These are phyloP conservation scores for Ophion obscuratus DNA, from an alignment of 2,888 invertebrate genomes.

Conservation along the genomic window DNA sequence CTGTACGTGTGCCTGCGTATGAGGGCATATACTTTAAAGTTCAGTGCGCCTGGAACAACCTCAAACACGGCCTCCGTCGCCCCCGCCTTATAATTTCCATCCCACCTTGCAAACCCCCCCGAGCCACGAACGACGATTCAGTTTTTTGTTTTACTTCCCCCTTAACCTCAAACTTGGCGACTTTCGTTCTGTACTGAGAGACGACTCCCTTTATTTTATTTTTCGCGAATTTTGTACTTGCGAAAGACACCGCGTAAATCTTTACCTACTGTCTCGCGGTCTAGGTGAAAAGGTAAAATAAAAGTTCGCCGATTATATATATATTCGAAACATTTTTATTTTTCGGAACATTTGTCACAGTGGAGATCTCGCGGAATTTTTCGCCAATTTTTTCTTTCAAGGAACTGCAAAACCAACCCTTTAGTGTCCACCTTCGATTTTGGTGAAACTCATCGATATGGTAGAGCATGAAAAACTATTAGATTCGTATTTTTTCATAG, in stretches of 20 bases:
- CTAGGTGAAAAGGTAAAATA: too few species aligned
- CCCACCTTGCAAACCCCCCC: conserved; percentile 48
- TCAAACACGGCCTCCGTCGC: conserved; percentile 26
- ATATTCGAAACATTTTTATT: too few species aligned
- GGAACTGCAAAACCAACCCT: too few species aligned
- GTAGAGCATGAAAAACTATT: too few species aligned
- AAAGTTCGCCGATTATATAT: too few species aligned
- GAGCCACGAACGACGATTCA: conserved; percentile 9
- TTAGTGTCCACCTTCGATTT: too few species aligned
- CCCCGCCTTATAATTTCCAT: conserved; percentile 59
- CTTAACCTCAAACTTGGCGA: conserved; percentile 43
- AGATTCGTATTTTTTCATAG: too few species aligned
- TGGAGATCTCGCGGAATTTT: too few species aligned
- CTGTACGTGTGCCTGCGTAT: background rate
- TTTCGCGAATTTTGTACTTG: conserved; percentile 7
- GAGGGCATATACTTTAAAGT: background rate
- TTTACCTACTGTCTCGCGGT: conserved; percentile 25
- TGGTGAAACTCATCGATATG: too few species aligned
- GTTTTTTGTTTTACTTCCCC: background rate
- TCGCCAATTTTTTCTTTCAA: too few species aligned
- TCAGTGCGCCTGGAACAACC: conserved; percentile 18
- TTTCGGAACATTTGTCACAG: too few species aligned
- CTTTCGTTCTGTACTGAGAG: background rate
- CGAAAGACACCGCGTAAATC: conserved; percentile 45
- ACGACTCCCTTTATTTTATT: background rate